phyloP scores from a whole-genome alignment of 92 coral and sea anemone genomes.

The Porites rus region DNA sequence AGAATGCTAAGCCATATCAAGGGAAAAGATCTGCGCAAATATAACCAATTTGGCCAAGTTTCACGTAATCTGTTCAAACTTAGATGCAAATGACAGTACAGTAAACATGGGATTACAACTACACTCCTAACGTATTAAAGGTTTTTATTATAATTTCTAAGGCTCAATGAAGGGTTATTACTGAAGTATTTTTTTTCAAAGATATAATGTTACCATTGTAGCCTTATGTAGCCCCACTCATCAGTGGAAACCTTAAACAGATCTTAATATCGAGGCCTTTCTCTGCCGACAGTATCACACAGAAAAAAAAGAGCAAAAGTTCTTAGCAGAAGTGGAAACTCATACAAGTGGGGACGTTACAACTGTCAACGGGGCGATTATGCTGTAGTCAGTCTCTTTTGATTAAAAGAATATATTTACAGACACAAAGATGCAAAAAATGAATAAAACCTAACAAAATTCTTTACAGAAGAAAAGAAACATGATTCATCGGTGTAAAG shows the following conservation, averaged over 20 bases:
- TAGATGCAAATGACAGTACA: not conserved
- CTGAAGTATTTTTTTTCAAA: no score
- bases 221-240: not conserved
- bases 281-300: not conserved
- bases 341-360: no score
- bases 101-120: not conserved
- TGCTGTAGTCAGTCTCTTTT: not conserved
- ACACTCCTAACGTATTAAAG: not conserved
- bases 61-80: not conserved
- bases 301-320: no score
- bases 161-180: not conserved
- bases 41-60: not conserved
- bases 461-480: not conserved
- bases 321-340: no score
- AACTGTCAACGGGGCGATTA: not conserved
- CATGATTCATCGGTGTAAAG: not conserved
- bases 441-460: not conserved
- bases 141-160: not conserved
- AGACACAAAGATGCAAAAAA: not conserved
- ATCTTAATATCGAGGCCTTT: not conserved
- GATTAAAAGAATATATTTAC: not conserved
- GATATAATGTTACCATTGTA: no score
- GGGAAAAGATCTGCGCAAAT: not conserved
- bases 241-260: not conserved
- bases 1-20: no score